Base-by-base conservation (phyloP, 2,888 invertebrate genomes). In the Anoncus sp. region DNA sequence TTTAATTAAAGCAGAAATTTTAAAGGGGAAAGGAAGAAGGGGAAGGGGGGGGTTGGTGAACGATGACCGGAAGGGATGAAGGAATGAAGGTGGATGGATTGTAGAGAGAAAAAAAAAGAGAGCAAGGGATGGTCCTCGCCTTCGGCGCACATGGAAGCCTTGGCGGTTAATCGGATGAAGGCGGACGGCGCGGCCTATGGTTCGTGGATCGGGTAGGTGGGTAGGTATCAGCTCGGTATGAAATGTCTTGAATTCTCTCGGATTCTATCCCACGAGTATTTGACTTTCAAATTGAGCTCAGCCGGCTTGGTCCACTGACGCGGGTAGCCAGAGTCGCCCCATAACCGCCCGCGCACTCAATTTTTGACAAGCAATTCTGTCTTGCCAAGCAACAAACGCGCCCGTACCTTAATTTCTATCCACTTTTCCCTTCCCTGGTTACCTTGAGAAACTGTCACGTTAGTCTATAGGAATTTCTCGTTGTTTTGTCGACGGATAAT, bases 191-290 rank as follows among this genome's bases (percentile, higher is more conserved):
- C n/a, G 66, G 67, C 67, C 74, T 74, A 62, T 60, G 60, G 60
- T 53, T 67, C 60, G 60, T 22, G 38, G 49, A 49, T 49, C n/a
- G 45, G 47, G 75, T 78, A 77, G 71, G 74, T 75, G 76, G 73
- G 57, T 53, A 76, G 83, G 82, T 85, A 85, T 84, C 84, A 82
- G 81, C 70, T 80, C 75, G 79, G 75, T 81, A 82, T 75, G 83
- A 86, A 85, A 86, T 83, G 83, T 86, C 86, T 86, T 81, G 85
- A 85, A 85, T 83, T 84, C 85, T 82, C 83, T 65, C 65, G 57
- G 62, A 27, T 59, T 47, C 72, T 43, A 60, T 74, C 60, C 70
- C 74, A 69, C 77, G 74, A 70, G 72, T 60, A 82, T 82, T 82
- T 82, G 79, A 81, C 79, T 81, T 82, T 81, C 79, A 81, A 81